Conservation (phyloP, 2,888 invertebrate genomes). For the Hypsopygia costalis region DNA sequence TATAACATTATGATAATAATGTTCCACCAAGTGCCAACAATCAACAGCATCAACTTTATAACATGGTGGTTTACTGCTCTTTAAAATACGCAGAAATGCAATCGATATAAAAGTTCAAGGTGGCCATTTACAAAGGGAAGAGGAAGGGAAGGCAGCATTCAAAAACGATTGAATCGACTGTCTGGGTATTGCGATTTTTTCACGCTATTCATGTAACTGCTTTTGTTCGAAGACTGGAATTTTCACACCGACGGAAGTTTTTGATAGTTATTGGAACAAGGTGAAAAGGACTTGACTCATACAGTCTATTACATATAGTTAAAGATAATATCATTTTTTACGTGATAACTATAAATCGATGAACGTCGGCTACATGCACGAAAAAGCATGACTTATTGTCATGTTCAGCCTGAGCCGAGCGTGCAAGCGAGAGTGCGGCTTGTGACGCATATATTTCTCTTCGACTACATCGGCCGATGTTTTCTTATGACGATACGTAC, state of each 20-base stretch:
- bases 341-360: too few relatives aligned
- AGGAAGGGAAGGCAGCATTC: neutral
- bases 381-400: too few relatives aligned
- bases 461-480: too few relatives aligned
- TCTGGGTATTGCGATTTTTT: constrained; percentile 4
- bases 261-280: constrained; percentile 5
- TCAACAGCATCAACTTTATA: too few relatives aligned
- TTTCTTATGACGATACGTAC: too few relatives aligned
- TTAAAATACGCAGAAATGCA: constrained; percentile 8
- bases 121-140: constrained; percentile 13
- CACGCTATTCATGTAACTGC: neutral
- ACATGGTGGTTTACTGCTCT: neutral
- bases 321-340: too few relatives aligned
- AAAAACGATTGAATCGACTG: constrained; percentile 11
- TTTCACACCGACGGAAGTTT: neutral
- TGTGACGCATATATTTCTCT: too few relatives aligned
- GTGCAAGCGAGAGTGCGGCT: too few relatives aligned
- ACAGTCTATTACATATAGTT: neutral
- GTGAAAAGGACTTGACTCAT: neutral
- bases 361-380: too few relatives aligned
- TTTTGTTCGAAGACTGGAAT: neutral
- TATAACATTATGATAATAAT: too few relatives aligned
- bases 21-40: too few relatives aligned
- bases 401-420: too few relatives aligned
- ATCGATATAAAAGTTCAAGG: constrained; percentile 40